Percentiles rank a stretch among this genome's conserved stretches.
Evolutionary conservation across 2,888 invertebrate species (phyloP).

Genomic region (Noctua comes): DNA sequence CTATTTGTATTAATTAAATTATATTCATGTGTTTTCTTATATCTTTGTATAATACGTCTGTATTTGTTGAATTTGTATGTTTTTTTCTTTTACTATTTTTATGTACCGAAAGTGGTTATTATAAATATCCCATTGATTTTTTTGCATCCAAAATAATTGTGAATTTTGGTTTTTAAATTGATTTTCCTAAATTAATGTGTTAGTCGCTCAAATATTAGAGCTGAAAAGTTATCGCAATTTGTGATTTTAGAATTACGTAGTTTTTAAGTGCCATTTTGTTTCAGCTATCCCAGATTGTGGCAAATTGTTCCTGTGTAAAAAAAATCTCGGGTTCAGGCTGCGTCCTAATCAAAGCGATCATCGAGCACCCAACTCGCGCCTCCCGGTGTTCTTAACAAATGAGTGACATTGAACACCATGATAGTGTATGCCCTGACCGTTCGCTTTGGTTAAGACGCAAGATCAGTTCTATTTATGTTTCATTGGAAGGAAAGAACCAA

Average conservation of each 20-base stretch:
- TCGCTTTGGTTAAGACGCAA: not conserved
- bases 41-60: constrained; percentile 4
- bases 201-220: constrained; percentile 7
- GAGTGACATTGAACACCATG: not conserved
- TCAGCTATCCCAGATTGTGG: not conserved
- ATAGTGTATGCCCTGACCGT: not conserved
- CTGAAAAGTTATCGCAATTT: not conserved
- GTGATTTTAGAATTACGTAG: constrained; percentile 5
- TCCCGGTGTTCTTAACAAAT: not conserved
- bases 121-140: not conserved
- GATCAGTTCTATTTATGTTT: not conserved
- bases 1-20: constrained; percentile 29
- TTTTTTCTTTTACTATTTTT: not conserved
- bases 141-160: not conserved
- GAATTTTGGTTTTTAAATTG: not conserved
- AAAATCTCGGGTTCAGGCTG: not conserved
- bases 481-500: not conserved
- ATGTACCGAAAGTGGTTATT: not conserved
- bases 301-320: not conserved
- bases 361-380: not conserved
- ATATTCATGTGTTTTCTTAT: constrained; percentile 10
- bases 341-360: not conserved
- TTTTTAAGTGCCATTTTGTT: constrained; percentile 5
- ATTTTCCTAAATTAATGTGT: not conserved
- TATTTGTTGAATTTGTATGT: constrained; percentile 24